A percentile compares a stretch with the other conserved stretches of the same genome.
These are phyloP conservation scores for Drosophila albomicans DNA, from an alignment of 1,140 invertebrate genomes.

Conservation along the genomic window DNA sequence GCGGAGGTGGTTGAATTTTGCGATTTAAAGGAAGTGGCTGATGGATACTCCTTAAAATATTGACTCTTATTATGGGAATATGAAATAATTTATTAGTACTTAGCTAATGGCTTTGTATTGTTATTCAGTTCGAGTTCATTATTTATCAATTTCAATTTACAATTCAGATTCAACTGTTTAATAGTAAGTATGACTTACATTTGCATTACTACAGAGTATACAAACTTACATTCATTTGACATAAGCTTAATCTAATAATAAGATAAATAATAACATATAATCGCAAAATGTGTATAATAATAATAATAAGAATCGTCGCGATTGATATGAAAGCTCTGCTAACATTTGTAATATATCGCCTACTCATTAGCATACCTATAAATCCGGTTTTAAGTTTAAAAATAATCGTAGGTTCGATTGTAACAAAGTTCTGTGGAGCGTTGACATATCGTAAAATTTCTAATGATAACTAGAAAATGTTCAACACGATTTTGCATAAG, in stretches of 20 bases:
- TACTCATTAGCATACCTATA: conserved; percentile 36
- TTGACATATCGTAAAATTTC: background rate
- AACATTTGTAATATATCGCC: conserved; percentile 21
- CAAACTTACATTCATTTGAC: background rate
- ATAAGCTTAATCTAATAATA: background rate
- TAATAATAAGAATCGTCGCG: background rate
- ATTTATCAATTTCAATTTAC: too few species aligned
- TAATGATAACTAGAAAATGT: background rate
- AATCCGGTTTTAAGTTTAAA: background rate
- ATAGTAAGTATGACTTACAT: too few species aligned
- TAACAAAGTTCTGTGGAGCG: background rate
- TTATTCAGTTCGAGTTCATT: too few species aligned
- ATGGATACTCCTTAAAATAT: too few species aligned
- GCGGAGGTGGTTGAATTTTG: too few species aligned
- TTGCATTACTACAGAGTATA: too few species aligned
- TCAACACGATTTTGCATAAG: conserved; percentile 5
- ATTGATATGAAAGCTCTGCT: conserved; percentile 15
- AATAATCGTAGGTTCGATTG: background rate
- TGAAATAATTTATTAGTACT: too few species aligned
- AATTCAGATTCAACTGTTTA: too few species aligned
- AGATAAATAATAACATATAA: background rate
- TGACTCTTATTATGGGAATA: too few species aligned
- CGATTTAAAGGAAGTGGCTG: too few species aligned
- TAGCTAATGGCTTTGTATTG: too few species aligned
- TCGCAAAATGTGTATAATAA: too few species aligned